Conservation (phyloP, 1,140 invertebrate species). For the Babylonia areolata region DNA sequence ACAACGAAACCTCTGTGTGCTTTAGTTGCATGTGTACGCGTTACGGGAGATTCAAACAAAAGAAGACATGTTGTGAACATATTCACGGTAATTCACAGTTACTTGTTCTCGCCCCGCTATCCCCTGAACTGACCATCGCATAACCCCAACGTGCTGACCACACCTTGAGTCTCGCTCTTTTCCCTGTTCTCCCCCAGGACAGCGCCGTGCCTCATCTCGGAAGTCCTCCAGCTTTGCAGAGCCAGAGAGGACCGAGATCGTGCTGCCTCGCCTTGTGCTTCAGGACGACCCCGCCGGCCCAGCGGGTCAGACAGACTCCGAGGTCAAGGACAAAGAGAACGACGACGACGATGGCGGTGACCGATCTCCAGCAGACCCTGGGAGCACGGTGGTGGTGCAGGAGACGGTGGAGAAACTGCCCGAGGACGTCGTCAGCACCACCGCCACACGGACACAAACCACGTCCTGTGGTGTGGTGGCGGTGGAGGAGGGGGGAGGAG, state of each 20-base stretch:
- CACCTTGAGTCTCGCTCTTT: no score
- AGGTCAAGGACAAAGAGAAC: conserved; percentile 38
- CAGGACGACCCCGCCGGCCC: background rate
- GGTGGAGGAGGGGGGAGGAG: background rate
- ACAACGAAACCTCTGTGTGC: no score
- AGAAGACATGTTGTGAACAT: no score
- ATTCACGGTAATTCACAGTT: no score
- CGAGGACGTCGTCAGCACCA: no score
- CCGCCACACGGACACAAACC: background rate
- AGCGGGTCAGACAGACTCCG: background rate
- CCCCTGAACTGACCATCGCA: no score
- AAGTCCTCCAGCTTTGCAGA: background rate
- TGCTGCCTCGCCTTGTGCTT: conserved; percentile 4
- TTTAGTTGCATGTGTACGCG: no score
- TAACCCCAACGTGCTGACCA: no score
- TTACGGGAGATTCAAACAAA: no score
- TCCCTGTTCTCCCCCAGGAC: background rate
- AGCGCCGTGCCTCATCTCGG: background rate
- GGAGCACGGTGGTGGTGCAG: background rate
- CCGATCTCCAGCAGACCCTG: no score
- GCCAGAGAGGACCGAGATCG: background rate
- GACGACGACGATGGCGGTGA: background rate
- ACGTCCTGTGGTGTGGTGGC: background rate
- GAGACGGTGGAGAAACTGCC: conserved; percentile 23
- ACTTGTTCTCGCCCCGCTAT: no score